These are phyloP conservation scores for Limenitis arthemis DNA, from an alignment of 2,888 invertebrate species.

Conservation along the genomic window DNA sequence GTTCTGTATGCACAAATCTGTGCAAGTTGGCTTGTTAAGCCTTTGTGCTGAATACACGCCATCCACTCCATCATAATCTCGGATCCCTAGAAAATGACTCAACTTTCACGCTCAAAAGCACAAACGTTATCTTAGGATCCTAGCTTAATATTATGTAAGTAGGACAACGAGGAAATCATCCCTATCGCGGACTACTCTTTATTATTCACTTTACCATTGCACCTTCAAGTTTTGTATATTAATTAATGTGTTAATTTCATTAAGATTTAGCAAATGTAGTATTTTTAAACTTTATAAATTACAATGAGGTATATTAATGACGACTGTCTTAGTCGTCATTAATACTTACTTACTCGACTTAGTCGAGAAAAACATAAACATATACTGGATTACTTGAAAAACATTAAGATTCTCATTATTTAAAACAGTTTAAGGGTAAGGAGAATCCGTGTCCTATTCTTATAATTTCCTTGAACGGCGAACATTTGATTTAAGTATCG, in stretches of 20 bases:
- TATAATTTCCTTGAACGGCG: conserved; percentile 68
- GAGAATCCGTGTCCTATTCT: conserved; percentile 58
- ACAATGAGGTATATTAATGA: too few species aligned
- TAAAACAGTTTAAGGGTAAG: conserved; percentile 38
- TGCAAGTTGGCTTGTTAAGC: conserved; percentile 52
- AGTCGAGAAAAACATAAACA: too few species aligned
- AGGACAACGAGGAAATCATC: conserved; percentile 8
- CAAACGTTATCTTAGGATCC: conserved; percentile 8
- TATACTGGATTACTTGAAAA: too few species aligned
- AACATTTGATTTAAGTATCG: conserved; percentile 70
- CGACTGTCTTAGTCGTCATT: too few species aligned
- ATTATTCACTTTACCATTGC: conserved; percentile 10
- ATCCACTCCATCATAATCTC: conserved; percentile 24
- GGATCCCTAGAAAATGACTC: conserved; percentile 18
- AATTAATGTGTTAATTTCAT: conserved; percentile 31
- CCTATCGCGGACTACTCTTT: conserved; percentile 11
- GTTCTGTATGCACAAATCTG: conserved; percentile 43
- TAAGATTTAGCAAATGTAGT: too few species aligned
- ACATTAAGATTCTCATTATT: too few species aligned
- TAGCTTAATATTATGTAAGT: conserved; percentile 13
- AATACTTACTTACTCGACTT: too few species aligned
- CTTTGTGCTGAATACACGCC: conserved; percentile 39
- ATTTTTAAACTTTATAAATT: too few species aligned
- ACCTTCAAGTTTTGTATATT: conserved; percentile 11
- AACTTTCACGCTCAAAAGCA: conserved; percentile 7